Percentiles rank a stretch among this genome's conserved stretches.
phyloP scores from a whole-genome alignment of 2,888 invertebrate species.

The Thyatira batis region DNA sequence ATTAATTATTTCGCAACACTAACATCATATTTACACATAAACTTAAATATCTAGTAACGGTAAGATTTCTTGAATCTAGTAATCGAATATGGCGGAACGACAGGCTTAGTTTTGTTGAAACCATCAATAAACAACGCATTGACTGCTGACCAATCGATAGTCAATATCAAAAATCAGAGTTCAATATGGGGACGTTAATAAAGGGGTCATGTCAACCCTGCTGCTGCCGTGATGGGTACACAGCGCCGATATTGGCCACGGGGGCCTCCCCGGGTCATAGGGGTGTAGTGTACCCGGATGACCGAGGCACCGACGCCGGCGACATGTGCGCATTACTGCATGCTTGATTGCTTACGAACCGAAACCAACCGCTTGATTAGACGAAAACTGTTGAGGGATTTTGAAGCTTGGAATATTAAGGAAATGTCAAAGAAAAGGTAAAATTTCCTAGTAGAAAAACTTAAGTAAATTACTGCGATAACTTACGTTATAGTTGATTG shows the following conservation, averaged over 20 bases:
- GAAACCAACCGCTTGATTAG: background rate
- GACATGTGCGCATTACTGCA: background rate
- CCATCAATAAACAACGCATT: background rate
- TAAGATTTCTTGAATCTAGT: too few species aligned
- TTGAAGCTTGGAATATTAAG: background rate
- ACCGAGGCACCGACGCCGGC: background rate
- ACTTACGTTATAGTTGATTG: background rate
- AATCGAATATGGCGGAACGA: too few species aligned
- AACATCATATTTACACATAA: too few species aligned
- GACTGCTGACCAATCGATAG: background rate
- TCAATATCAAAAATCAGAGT: background rate
- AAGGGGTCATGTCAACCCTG: constrained; percentile 11
- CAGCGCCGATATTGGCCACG: background rate
- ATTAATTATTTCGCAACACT: too few species aligned
- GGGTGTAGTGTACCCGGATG: background rate
- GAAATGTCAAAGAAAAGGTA: background rate
- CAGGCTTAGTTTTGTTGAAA: too few species aligned
- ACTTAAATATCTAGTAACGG: too few species aligned
- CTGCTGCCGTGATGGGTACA: constrained; percentile 9
- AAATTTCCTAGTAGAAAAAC: too few species aligned
- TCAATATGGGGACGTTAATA: constrained; percentile 8
- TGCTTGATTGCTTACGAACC: background rate
- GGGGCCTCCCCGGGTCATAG: too few species aligned
- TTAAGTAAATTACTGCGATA: background rate
- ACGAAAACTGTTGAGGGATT: background rate